These are phyloP conservation scores for Peromyscus polionotus DNA, from an alignment of 2,113 vertebrate species.

Conservation along the genomic window DNA sequence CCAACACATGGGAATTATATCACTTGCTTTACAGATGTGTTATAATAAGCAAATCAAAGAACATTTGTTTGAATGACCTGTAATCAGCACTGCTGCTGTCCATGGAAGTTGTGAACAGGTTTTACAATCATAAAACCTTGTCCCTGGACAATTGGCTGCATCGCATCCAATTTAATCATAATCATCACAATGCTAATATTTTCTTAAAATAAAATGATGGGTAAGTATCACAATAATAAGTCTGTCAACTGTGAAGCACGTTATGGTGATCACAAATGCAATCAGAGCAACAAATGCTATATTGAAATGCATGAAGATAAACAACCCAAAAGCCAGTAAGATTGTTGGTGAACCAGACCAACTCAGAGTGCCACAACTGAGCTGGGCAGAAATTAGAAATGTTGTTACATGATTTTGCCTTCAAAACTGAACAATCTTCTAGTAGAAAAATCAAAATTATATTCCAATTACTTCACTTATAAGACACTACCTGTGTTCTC, in stretches of 20 bases:
- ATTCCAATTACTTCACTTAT: background rate
- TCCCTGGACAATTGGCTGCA: slow-evolving; percentile 53
- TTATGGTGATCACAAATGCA: slow-evolving; percentile 51
- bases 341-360: background rate
- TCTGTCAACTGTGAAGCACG: slow-evolving; percentile 21
- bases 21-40: slow-evolving; percentile 65
- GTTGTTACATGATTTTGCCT: background rate
- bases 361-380: background rate
- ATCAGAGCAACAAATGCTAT: slow-evolving; percentile 51
- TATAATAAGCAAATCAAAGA: slow-evolving; percentile 68
- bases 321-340: background rate
- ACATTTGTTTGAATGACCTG: slow-evolving; percentile 68
- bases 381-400: background rate
- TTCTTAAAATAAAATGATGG: slow-evolving; percentile 66
- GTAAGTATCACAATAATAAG: background rate
- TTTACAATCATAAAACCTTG: slow-evolving; percentile 48
- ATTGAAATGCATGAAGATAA: background rate
- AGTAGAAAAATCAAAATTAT: background rate
- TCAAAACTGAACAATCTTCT: background rate
- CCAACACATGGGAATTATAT: slow-evolving; percentile 72
- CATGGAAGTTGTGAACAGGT: slow-evolving; percentile 57
- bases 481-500: background rate
- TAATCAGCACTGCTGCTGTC: slow-evolving; percentile 73
- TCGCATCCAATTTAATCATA: slow-evolving; percentile 60
- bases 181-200: slow-evolving; percentile 70